phyloP scores from a whole-genome alignment of 23 tunicate species.

The Styela plicata region DNA sequence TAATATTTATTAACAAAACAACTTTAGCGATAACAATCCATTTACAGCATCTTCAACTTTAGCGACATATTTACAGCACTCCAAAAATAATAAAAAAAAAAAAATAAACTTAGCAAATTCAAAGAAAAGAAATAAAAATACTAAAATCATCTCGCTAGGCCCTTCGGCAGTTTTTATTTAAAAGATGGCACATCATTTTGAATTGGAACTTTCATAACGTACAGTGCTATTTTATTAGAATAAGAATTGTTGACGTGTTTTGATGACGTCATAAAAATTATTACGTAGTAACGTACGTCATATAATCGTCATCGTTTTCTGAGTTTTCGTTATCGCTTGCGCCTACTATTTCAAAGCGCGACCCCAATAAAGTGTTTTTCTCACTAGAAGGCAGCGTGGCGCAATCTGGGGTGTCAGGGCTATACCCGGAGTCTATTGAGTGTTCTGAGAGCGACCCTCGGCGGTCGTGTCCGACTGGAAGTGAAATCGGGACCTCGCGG shows the following conservation, averaged over 20 bases:
- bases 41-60: neutral
- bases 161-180: neutral
- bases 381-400: neutral
- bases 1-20: too few species aligned
- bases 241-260: slow-evolving; percentile 5
- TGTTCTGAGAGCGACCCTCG: slow-evolving; percentile 7
- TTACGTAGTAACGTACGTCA: slow-evolving; percentile 11
- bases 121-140: too few species aligned
- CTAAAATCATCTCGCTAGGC: neutral
- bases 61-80: neutral
- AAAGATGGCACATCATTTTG: neutral
- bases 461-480: neutral
- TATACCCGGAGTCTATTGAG: slow-evolving; percentile 3
- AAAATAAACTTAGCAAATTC: too few species aligned
- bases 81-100: neutral
- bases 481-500: neutral
- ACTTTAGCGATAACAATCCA: too few species aligned
- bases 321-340: neutral
- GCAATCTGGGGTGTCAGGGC: slow-evolving; percentile 7
- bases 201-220: neutral
- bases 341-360: neutral
- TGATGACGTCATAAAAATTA: slow-evolving; percentile 7
- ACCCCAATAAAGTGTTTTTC: neutral
- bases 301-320: neutral
- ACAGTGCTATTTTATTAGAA: neutral